Evolutionary conservation across 2,113 vertebrate genomes (phyloP).

Genomic region (Boleophthalmus pectinirostris): DNA sequence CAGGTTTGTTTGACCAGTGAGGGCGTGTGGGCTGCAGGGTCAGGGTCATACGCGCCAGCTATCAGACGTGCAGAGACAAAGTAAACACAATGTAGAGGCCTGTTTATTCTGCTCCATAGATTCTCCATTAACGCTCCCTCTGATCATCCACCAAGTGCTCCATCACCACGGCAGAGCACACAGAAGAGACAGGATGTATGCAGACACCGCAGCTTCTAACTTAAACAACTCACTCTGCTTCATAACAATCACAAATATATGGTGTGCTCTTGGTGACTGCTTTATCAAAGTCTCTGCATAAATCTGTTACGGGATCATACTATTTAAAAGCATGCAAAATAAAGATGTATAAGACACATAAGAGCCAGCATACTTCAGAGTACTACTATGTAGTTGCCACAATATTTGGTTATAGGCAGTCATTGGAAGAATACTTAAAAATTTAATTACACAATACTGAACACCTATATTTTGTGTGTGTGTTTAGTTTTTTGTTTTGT

Average conservation of each 20-base stretch:
- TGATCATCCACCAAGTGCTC: constrained; percentile 60
- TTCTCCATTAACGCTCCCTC: constrained; percentile 63
- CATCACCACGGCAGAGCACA: constrained; percentile 44
- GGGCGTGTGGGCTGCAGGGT: constrained; percentile 45
- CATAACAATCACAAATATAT: constrained; percentile 30
- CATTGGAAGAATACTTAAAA: too few species aligned
- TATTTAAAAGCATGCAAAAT: background rate
- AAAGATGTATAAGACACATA: background rate
- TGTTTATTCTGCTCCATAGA: constrained; percentile 60
- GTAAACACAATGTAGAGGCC: constrained; percentile 60
- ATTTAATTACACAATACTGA: background rate
- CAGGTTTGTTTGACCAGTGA: constrained; percentile 57
- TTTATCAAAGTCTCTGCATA: constrained; percentile 32
- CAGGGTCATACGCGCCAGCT: constrained; percentile 50
- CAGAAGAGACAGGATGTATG: constrained; percentile 25
- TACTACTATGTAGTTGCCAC: background rate
- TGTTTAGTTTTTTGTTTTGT: too few species aligned
- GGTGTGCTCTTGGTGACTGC: constrained; percentile 26
- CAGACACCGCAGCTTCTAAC: constrained; percentile 31
- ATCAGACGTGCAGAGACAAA: constrained; percentile 56
- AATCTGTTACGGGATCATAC: too few species aligned
- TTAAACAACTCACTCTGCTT: constrained; percentile 37
- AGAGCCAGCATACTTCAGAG: background rate
- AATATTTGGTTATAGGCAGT: background rate
- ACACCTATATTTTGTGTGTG: too few species aligned